These are phyloP conservation scores for Pangasius krempfi DNA, from an alignment of 2,797 vertebrate species.

Conservation along the genomic window DNA sequence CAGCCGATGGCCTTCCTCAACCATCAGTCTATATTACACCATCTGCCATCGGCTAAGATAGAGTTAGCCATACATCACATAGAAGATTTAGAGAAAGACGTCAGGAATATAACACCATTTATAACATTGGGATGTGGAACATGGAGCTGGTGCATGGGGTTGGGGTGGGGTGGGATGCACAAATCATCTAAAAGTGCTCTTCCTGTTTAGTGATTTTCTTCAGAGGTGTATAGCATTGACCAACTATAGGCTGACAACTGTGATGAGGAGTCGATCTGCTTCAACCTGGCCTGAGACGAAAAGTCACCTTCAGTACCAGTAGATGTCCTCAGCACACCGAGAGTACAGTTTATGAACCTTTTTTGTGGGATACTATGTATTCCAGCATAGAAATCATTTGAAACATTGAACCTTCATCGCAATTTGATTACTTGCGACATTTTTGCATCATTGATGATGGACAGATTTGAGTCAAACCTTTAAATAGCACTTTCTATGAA, in stretches of 20 bases:
- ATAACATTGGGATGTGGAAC: slow-evolving; percentile 40
- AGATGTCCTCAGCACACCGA: slow-evolving; percentile 72
- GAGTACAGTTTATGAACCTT: slow-evolving; percentile 27
- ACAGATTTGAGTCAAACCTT: neutral
- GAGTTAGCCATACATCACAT: slow-evolving; percentile 43
- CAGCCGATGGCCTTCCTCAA: slow-evolving; percentile 47
- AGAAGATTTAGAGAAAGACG: slow-evolving; percentile 42
- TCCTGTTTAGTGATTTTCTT: slow-evolving; percentile 43
- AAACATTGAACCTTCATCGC: neutral
- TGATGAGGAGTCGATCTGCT: slow-evolving; percentile 43
- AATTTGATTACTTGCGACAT: slow-evolving; percentile 1
- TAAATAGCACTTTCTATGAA: neutral
- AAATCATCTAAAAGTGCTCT: slow-evolving; percentile 52
- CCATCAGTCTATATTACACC: slow-evolving; percentile 62
- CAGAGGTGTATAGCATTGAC: slow-evolving; percentile 44
- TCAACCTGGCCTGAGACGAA: slow-evolving; percentile 12
- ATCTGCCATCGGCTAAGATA: slow-evolving; percentile 51
- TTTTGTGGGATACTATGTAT: too few relatives aligned
- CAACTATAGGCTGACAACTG: slow-evolving; percentile 45
- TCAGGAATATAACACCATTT: slow-evolving; percentile 51
- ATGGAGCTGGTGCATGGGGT: neutral
- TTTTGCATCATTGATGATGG: neutral
- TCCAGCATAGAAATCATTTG: neutral
- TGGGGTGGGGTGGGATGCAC: neutral
- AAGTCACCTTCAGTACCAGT: slow-evolving; percentile 55